Conservation (phyloP, 2,113 vertebrate genomes). For the Channa maculata region DNA sequence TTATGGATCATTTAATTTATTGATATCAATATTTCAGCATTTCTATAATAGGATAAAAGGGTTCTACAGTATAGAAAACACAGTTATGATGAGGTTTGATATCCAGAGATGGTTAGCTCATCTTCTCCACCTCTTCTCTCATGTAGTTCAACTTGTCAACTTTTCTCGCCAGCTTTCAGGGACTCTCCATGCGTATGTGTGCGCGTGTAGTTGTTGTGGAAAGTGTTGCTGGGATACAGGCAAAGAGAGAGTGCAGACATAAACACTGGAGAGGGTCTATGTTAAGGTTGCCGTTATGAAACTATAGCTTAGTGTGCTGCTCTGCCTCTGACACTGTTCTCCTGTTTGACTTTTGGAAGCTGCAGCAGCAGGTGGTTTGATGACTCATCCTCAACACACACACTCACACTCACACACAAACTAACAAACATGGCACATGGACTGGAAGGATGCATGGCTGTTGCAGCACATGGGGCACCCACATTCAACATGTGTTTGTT, state of each 20-base stretch:
- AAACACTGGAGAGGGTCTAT: conserved; percentile 55
- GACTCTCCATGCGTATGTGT: background rate
- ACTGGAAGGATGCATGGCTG: background rate
- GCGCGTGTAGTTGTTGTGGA: conserved; percentile 65
- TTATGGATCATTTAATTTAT: background rate
- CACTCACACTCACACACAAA: background rate
- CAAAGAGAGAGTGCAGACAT: conserved; percentile 62
- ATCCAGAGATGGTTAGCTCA: conserved; percentile 1
- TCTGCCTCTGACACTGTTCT: background rate
- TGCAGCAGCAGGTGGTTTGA: conserved; percentile 9
- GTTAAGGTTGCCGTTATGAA: conserved; percentile 39
- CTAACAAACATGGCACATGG: conserved; percentile 44
- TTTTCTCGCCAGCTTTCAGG: conserved; percentile 12
- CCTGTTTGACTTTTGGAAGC: conserved; percentile 15
- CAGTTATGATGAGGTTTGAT: conserved; percentile 20
- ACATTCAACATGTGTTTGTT: conserved; percentile 18
- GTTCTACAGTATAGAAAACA: background rate
- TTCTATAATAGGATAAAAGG: conserved; percentile 44
- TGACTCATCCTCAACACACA: conserved; percentile 53
- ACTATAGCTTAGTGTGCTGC: conserved; percentile 21
- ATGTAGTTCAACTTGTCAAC: conserved; percentile 30
- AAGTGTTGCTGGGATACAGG: conserved; percentile 73
- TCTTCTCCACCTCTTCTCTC: conserved; percentile 28
- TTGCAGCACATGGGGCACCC: conserved; percentile 51
- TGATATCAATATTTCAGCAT: background rate